Conservation (phyloP, 2,797 vertebrate species). For the Parauchenoglanis punctatus region DNA sequence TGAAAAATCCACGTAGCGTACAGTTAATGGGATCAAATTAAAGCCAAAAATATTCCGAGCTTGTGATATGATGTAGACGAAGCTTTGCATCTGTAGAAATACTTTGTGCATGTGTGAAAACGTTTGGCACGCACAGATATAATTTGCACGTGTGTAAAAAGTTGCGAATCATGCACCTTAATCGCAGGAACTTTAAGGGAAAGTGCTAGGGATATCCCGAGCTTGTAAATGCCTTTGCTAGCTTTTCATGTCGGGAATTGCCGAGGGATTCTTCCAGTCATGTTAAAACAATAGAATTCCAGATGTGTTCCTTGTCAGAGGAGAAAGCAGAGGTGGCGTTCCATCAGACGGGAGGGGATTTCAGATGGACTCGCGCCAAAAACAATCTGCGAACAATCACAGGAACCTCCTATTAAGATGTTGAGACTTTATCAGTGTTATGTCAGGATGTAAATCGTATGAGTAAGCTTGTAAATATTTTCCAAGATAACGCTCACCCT, state of each 20-base stretch:
- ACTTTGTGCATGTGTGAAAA: no score
- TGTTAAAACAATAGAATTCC: neutral
- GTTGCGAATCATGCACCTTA: neutral
- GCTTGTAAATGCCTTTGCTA: neutral
- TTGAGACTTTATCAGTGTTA: neutral
- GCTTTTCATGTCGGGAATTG: rapidly evolving
- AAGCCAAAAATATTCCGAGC: no score
- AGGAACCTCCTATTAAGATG: neutral
- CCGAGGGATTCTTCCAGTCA: no score
- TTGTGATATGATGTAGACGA: no score
- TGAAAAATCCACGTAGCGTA: no score
- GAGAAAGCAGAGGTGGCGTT: neutral
- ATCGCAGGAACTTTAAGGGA: neutral
- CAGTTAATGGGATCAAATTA: no score
- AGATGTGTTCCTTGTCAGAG: neutral
- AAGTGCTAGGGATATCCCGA: no score
- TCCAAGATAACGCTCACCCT: neutral
- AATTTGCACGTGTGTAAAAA: no score
- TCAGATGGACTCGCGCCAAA: neutral
- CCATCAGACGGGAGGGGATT: neutral
- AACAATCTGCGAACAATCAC: neutral
- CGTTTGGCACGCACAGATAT: no score
- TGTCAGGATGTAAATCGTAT: neutral
- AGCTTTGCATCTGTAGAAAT: no score
- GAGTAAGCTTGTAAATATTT: no score